Evolutionary conservation across 2,888 invertebrate genomes (phyloP), one percentile per base, ranked within the genome.

Genomic region (Eilema griseolum): DNA sequence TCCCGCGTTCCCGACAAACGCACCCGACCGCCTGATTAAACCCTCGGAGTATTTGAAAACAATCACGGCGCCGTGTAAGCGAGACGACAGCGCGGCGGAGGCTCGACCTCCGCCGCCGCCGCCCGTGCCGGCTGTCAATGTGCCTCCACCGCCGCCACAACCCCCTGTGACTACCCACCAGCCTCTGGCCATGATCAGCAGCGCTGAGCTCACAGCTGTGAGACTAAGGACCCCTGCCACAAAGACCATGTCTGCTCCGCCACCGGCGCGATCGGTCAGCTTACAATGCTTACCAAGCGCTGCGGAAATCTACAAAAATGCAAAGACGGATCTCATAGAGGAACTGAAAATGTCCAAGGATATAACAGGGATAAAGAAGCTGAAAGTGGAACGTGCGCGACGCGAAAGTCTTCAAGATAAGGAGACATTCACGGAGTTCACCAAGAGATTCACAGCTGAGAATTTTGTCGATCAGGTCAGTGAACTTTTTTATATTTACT

Each of bases 311-410:
- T 98, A 97, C 92, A 95, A 97, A 83, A 96, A 96, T 66, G 97
- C 97, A 77, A 98, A 98, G 91, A 98, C 97, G 33, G 98, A 98
- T 90, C 94, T 99, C 64, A 99, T 99, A 77, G 98, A 98, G 63
- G 99, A 99, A 88, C 93, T 99, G 74, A 99, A 99, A 92, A 97
- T 98, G 95, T 98, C 98, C 61, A 98, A 97, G 90, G 98, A 99
- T 89, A 98, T 98, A 76, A 97, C 98, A 1, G 99, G 99, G n/a
- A 98, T 99, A 69, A 98, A 98, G 92, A 98, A 98, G 91, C 93
- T 98, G 96, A 99, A 98, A 91, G 98, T 98, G 79, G 98, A 98
- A 92, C 96, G 98, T 79, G 98, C 98, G 31, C 97, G 98, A 88
- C 96, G 97, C 78, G 98, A 98, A 89, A 98, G 97, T 86, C 96